A percentile compares a stretch with the other conserved stretches of the same genome.
Evolutionary conservation across 2,888 invertebrate genomes (phyloP).

Genomic region (Amblyteles armatorius): DNA sequence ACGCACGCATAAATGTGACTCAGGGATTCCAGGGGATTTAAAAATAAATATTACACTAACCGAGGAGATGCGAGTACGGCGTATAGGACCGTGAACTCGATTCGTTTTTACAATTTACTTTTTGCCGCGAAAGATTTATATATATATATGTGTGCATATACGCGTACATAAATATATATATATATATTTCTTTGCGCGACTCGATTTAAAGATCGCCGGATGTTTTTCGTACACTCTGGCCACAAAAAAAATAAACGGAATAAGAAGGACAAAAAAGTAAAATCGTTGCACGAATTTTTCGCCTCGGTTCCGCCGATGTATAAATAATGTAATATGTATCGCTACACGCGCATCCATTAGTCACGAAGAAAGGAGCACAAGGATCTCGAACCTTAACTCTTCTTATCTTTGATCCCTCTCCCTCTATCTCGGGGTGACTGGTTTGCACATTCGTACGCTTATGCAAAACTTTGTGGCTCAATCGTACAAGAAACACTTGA

Average conservation of each 20-base stretch:
- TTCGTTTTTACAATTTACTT: conserved; percentile 42
- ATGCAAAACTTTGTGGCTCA: conserved; percentile 47
- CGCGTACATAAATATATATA: neutral
- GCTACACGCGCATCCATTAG: conserved; percentile 37
- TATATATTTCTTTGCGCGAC: conserved; percentile 7
- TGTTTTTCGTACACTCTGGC: conserved; percentile 49
- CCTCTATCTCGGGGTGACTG: neutral
- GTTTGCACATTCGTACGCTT: conserved; percentile 24
- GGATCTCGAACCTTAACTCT: conserved; percentile 10
- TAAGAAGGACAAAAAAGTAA: conserved; percentile 3
- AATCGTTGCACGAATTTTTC: conserved; percentile 16
- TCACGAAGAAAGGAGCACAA: conserved; percentile 43
- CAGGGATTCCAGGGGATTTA: conserved; percentile 63
- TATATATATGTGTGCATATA: neutral
- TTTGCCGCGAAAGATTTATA: conserved; percentile 46
- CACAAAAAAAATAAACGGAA: conserved; percentile 8
- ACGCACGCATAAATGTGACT: conserved; percentile 59
- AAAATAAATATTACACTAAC: conserved; percentile 67
- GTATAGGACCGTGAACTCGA: conserved; percentile 64
- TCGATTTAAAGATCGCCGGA: conserved; percentile 58
- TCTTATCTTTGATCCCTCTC: conserved; percentile 29
- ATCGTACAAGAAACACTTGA: conserved; percentile 34
- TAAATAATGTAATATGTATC: conserved; percentile 55
- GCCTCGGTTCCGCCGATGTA: conserved; percentile 17
- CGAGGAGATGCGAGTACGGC: conserved; percentile 50